Evolutionary conservation across 2,797 vertebrate species (phyloP).

Genomic region (Margarornis squamiger): DNA sequence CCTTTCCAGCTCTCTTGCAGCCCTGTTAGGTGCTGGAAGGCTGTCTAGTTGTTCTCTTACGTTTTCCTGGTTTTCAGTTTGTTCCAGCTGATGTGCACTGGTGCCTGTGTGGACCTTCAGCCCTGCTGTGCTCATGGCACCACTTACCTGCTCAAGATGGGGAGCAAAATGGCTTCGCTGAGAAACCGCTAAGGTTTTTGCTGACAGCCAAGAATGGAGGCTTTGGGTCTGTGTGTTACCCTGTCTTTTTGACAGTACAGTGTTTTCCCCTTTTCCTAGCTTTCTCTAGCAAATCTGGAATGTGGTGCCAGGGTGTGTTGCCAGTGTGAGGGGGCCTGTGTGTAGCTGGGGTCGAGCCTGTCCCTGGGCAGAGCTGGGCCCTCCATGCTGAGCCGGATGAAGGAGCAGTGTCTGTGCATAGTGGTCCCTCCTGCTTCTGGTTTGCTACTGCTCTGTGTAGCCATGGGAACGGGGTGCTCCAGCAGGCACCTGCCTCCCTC

Average conservation of each 20-base stretch:
- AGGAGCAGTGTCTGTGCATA: neutral
- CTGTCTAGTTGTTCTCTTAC: neutral
- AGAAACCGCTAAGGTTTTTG: neutral
- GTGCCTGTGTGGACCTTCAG: accelerated
- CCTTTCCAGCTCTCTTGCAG: neutral
- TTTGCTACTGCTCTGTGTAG: neutral
- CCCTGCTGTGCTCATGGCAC: accelerated
- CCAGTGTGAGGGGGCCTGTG: accelerated
- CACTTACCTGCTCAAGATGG: accelerated
- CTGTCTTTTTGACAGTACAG: neutral
- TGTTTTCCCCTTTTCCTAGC: neutral
- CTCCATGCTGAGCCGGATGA: accelerated
- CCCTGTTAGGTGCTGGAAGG: neutral
- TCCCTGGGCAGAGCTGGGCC: neutral
- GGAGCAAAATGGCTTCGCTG: neutral
- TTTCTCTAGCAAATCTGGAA: neutral
- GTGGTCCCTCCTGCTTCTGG: accelerated
- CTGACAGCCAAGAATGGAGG: neutral
- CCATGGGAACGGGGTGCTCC: neutral
- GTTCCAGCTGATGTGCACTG: neutral
- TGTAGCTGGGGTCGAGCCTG: accelerated
- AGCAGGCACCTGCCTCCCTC: neutral
- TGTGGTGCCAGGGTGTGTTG: neutral
- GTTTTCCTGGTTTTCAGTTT: neutral
- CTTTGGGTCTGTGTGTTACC: neutral